Conservation (phyloP, 2,113 vertebrate species). For the Psilopsiagon aymara region DNA sequence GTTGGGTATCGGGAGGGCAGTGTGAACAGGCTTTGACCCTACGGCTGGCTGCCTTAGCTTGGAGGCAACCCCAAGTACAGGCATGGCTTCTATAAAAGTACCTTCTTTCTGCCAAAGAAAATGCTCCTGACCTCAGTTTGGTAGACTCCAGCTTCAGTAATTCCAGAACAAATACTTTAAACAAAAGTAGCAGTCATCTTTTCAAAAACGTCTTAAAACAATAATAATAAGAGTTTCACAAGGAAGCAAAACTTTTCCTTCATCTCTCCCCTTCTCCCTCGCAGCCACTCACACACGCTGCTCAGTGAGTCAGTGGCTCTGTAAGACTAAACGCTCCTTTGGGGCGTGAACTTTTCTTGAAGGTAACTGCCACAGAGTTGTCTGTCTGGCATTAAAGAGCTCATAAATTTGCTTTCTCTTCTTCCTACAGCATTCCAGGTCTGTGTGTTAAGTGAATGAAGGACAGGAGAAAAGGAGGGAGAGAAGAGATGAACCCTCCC, state of each 20-base stretch:
- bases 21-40: slow-evolving; percentile 90
- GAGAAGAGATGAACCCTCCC: slow-evolving; percentile 59
- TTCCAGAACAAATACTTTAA: slow-evolving; percentile 78
- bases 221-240: slow-evolving; percentile 51
- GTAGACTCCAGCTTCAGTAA: slow-evolving; percentile 75
- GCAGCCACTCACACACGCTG: slow-evolving; percentile 71
- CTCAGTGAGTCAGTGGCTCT: slow-evolving; percentile 75
- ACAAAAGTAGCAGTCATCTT: slow-evolving; percentile 76
- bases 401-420: slow-evolving; percentile 59
- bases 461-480: neutral
- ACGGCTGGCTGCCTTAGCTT: slow-evolving; percentile 88
- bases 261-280: slow-evolving; percentile 66
- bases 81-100: slow-evolving; percentile 86
- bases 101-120: slow-evolving; percentile 80
- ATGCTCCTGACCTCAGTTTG: slow-evolving; percentile 79
- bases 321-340: slow-evolving; percentile 84
- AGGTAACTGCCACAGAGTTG: slow-evolving; percentile 79
- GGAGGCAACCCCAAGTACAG: slow-evolving; percentile 94
- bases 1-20: slow-evolving; percentile 88
- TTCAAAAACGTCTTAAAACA: slow-evolving; percentile 34
- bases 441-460: slow-evolving; percentile 58
- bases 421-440: slow-evolving; percentile 67
- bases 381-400: slow-evolving; percentile 76
- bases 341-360: slow-evolving; percentile 83
- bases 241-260: slow-evolving; percentile 64